These are phyloP conservation scores for Thecophora atra DNA, from an alignment of 2,888 invertebrate genomes.

Conservation along the genomic window DNA sequence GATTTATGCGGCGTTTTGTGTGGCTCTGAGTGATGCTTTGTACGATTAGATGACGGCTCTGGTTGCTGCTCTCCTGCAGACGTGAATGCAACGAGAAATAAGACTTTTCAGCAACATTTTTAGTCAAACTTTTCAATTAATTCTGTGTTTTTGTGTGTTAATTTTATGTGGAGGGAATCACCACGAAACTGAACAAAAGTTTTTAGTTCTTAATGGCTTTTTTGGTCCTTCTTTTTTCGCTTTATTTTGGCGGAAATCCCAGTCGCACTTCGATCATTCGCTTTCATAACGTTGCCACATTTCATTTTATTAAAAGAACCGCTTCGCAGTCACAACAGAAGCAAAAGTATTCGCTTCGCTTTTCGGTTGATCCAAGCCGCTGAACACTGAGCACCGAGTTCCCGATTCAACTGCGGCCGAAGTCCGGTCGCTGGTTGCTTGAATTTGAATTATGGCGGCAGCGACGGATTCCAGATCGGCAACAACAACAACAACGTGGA, in stretches of 20 bases:
- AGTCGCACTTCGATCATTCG: background rate
- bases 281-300: background rate
- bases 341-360: conserved; percentile 12
- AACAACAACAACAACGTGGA: background rate
- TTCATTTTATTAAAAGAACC: background rate
- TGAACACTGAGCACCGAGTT: background rate
- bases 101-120: too few species aligned
- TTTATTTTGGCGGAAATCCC: background rate
- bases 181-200: background rate
- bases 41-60: background rate
- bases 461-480: conserved; percentile 28
- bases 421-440: conserved; percentile 17
- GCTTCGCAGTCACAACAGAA: conserved; percentile 22
- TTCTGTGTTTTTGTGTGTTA: too few species aligned
- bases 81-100: too few species aligned
- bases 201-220: background rate
- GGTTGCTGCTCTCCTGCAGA: too few species aligned
- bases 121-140: too few species aligned
- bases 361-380: background rate
- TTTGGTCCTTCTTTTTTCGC: background rate
- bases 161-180: background rate
- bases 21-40: background rate
- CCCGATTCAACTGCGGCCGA: background rate
- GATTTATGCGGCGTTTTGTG: background rate
- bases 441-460: conserved; percentile 36